These are phyloP conservation scores for Camelus dromedarius DNA, from an alignment of 2,113 vertebrate genomes.

Conservation along the genomic window DNA sequence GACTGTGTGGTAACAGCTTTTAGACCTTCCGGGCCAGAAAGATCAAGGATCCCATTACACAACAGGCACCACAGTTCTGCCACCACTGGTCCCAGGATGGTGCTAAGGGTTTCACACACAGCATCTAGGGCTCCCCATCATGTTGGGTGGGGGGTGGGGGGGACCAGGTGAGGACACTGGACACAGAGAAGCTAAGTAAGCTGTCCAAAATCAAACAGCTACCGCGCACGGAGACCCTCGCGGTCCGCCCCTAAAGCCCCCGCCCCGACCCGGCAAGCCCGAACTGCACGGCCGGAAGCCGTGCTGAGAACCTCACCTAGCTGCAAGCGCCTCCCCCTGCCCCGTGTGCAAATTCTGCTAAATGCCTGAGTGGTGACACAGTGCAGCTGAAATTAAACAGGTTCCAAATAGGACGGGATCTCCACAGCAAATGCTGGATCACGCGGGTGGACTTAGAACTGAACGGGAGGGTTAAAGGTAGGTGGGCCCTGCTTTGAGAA, in stretches of 20 bases:
- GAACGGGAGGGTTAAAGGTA: neutral
- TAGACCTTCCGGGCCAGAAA: neutral
- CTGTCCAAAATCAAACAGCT: neutral
- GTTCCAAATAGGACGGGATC: neutral
- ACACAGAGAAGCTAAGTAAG: neutral
- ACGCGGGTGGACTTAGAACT: neutral
- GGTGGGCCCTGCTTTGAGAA: neutral
- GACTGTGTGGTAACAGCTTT: neutral
- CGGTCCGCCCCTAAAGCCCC: neutral
- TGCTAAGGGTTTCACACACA: neutral
- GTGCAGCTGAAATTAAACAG: constrained; percentile 19
- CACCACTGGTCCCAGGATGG: neutral
- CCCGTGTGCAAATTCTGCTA: neutral
- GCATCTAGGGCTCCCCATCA: too few relatives aligned
- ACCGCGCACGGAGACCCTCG: neutral
- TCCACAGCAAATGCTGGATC: neutral
- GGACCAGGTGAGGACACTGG: fast-evolving
- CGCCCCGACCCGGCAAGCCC: neutral
- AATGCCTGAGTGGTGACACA: neutral
- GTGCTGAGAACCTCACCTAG: neutral
- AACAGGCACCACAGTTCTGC: neutral
- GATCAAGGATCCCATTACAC: neutral
- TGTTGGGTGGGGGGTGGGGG: neutral
- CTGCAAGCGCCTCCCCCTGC: neutral
- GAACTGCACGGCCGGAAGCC: neutral